A percentile compares a stretch with the other conserved stretches of the same genome.
Evolutionary conservation across 2,797 vertebrate genomes (phyloP).

Genomic region (Parauchenoglanis ngamensis): DNA sequence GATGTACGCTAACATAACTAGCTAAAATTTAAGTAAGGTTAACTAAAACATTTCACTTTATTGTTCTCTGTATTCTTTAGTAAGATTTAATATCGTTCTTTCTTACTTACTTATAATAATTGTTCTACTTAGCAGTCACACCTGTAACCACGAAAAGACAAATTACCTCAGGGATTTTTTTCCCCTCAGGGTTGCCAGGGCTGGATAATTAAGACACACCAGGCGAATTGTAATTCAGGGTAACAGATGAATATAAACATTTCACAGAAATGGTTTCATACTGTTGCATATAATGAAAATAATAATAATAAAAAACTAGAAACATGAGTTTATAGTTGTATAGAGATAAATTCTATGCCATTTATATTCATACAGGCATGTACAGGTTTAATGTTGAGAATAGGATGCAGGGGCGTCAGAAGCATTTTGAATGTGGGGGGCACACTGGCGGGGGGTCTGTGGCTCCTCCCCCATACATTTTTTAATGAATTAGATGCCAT

Average conservation of each 20-base stretch:
- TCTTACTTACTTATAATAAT: neutral
- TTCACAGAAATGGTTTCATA: neutral
- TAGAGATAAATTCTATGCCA: neutral
- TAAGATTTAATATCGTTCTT: neutral
- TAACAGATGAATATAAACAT: neutral
- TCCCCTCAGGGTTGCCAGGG: neutral
- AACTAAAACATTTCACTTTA: neutral
- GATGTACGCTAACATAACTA: neutral
- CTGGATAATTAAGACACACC: neutral
- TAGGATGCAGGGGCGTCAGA: too few species aligned
- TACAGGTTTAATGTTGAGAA: neutral
- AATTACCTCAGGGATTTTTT: neutral
- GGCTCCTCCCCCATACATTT: too few species aligned
- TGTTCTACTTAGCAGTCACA: neutral
- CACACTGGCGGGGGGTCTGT: too few species aligned
- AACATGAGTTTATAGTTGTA: too few species aligned
- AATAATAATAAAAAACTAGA: neutral
- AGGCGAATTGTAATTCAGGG: accelerated
- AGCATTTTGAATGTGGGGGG: too few species aligned
- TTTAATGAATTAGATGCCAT: too few species aligned
- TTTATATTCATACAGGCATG: neutral
- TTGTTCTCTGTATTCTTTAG: neutral
- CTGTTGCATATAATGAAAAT: neutral
- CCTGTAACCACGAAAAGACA: neutral
- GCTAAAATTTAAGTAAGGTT: neutral